These are phyloP conservation scores for Heterocephalus glaber DNA, from an alignment of 2,113 vertebrate species.

Conservation along the genomic window DNA sequence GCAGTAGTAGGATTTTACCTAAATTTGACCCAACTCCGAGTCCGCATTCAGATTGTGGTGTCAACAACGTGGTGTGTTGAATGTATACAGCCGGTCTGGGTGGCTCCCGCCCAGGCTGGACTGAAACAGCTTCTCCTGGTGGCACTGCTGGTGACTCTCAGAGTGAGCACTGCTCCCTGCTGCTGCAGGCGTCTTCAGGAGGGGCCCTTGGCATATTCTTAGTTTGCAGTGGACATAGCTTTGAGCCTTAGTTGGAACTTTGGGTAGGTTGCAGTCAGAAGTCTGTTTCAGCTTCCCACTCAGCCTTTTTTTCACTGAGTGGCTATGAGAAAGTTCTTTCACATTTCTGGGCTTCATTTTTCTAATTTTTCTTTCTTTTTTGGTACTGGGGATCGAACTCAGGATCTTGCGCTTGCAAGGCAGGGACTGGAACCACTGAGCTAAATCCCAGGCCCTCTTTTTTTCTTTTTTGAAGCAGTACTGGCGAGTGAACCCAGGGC, in stretches of 20 bases:
- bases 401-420: too few species aligned
- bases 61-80: constrained; percentile 78
- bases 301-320: not conserved
- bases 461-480: not conserved
- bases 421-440: too few species aligned
- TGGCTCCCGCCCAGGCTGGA: constrained; percentile 74
- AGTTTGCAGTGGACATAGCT: not conserved
- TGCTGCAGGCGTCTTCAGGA: not conserved
- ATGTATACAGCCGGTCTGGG: constrained; percentile 59
- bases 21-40: constrained; percentile 40
- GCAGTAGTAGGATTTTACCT: not conserved
- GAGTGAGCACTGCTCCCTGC: not conserved
- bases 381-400: not conserved
- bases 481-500: not conserved
- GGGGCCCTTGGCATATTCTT: not conserved
- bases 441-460: too few species aligned
- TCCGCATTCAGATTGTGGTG: constrained; percentile 38
- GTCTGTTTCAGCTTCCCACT: not conserved
- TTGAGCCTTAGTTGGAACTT: not conserved
- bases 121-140: constrained; percentile 40
- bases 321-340: not conserved
- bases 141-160: not conserved
- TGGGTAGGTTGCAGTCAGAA: constrained; percentile 16
- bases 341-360: constrained; percentile 36
- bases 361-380: not conserved